Base-by-base conservation (phyloP, 2,888 invertebrate genomes). In the Piscicola geometra region DNA sequence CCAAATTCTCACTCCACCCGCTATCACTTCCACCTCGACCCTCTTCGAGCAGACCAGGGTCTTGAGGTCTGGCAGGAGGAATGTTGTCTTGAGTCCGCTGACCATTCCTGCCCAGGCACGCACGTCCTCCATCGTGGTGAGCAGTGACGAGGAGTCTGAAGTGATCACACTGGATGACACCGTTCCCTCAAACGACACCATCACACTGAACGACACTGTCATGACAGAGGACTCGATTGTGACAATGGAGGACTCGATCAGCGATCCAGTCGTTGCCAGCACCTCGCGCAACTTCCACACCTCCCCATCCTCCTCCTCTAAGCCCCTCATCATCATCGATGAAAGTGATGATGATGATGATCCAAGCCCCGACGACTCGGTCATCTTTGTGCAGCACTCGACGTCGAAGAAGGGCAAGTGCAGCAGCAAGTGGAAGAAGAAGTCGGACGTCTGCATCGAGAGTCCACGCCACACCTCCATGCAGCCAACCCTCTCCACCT, bases 351-450 rank as follows among this genome's bases (percentile, higher is more conserved):
- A 56, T 15, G 60, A 56, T 3, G 12, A 56, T 56, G 3, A 3
- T 25, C n/a, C 60, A 15, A 56, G n/a, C 3, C 60, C 25, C n/a
- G 60, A 56, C n/a, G 25, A 18, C n/a, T 56, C 60, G 5, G n/a
- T 56, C n/a, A 25, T 56, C n/a, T 56, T 56, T 56, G 25, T 56
- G 9, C 21, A 56, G 25, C 60, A 56, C 5, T 56, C 60, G n/a
- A 56, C 60, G 3, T 56, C 60, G n/a, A 56, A 56, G n/a, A 56
- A 56, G n/a, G 21, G 60, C 60, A 56, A 56, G n/a, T 56, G 15
- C 9, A 56, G 25, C 25, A 25, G 60, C 21, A 56, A 56, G 25
- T 56, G 9, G 21, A 5, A 21, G n/a, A 5, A 56, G 25, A 56
- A 56, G n/a, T 56, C 60, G 15, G 41, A 41, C 15, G 5, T 41